Conservation (phyloP, 2,888 invertebrate genomes). For the Ditula angustiorana region DNA sequence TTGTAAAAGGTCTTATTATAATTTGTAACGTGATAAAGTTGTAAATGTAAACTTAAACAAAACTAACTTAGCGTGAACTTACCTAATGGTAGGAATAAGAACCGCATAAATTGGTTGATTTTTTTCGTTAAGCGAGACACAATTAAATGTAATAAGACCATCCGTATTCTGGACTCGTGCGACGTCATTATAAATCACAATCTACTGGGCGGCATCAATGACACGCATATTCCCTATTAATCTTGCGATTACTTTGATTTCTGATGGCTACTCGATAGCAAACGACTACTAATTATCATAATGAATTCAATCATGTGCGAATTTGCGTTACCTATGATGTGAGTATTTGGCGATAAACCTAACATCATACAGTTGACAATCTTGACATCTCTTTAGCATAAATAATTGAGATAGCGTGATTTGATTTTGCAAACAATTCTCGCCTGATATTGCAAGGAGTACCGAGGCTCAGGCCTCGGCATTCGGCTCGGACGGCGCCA, state of each 20-base stretch:
- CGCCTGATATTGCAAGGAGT: slow-evolving; percentile 75
- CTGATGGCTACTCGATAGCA: background rate
- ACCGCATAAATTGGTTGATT: background rate
- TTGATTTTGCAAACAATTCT: background rate
- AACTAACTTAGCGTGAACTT: no score
- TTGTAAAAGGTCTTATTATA: background rate
- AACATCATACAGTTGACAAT: slow-evolving; percentile 3
- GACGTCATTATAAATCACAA: slow-evolving; percentile 22
- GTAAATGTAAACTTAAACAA: background rate
- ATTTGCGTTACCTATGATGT: background rate
- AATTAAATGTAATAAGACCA: slow-evolving; percentile 19
- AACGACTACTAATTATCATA: slow-evolving; percentile 4
- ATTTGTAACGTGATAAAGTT: background rate
- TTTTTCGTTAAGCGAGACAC: background rate
- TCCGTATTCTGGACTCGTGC: slow-evolving; percentile 18
- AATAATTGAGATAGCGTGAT: slow-evolving; percentile 5
- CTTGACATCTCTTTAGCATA: background rate
- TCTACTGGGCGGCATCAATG: slow-evolving; percentile 13
- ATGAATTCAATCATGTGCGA: background rate
- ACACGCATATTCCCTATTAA: background rate
- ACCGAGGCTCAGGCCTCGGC: slow-evolving; percentile 69
- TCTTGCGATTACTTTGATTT: slow-evolving; percentile 15
- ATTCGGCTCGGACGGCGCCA: slow-evolving; percentile 62
- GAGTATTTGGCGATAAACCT: background rate
- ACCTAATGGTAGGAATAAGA: background rate